phyloP scores from a whole-genome alignment of 2,113 vertebrate genomes.

The Caranx ignobilis region DNA sequence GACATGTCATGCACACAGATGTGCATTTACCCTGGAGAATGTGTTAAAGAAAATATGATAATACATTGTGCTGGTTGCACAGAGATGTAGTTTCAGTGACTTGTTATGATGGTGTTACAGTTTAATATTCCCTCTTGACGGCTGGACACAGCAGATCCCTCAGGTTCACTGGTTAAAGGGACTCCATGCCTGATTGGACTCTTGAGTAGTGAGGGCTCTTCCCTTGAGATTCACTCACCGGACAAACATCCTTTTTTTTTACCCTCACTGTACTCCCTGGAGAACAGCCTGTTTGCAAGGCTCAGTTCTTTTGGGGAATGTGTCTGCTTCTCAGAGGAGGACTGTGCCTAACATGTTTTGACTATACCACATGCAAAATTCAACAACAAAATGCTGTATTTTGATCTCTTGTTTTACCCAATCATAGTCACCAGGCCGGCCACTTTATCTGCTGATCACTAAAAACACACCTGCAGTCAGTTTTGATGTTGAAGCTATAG shows the following conservation, averaged over 20 bases:
- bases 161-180: conserved; percentile 27
- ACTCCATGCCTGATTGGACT: conserved; percentile 65
- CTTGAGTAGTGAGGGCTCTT: conserved; percentile 53
- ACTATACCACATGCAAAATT: not conserved
- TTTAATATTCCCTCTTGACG: conserved; percentile 28
- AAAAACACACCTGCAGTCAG: not conserved
- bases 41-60: not conserved
- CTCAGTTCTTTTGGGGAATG: conserved; percentile 40
- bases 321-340: conserved; percentile 53
- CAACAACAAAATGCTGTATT: not conserved
- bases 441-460: not conserved
- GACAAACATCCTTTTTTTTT: conserved; percentile 67
- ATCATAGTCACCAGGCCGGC: not conserved
- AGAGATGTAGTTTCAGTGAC: not conserved
- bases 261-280: conserved; percentile 27
- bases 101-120: conserved; percentile 39
- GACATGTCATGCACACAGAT: not conserved
- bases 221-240: conserved; percentile 52
- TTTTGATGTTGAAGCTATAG: not conserved
- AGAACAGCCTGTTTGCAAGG: conserved; percentile 52
- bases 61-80: not conserved
- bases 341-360: conserved; percentile 14
- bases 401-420: too few relatives aligned
- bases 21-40: not conserved
- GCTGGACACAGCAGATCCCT: conserved; percentile 58